phyloP scores from a whole-genome alignment of 2,797 vertebrate species.

The Falco columbarius region DNA sequence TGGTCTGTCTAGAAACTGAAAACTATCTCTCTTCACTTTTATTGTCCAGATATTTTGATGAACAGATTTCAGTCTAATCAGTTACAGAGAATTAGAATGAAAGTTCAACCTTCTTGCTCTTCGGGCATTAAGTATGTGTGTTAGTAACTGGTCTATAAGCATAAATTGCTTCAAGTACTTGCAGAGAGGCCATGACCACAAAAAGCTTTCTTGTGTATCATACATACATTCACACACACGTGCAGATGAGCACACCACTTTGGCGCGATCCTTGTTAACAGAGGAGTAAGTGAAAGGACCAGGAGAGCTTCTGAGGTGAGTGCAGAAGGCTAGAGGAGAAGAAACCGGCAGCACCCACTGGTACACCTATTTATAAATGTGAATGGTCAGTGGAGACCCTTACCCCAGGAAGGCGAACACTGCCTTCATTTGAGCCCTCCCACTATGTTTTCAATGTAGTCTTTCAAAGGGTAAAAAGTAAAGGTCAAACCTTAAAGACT shows the following conservation, averaged over 20 bases:
- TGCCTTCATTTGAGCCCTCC: background rate
- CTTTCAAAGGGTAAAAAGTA: background rate
- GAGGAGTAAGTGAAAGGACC: background rate
- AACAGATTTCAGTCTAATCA: background rate
- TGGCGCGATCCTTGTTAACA: background rate
- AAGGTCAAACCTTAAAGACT: background rate
- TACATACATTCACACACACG: rapidly evolving
- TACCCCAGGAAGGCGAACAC: background rate
- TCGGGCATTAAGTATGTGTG: background rate
- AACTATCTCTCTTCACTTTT: background rate
- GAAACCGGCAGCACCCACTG: background rate
- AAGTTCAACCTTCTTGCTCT: background rate
- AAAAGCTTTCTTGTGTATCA: background rate
- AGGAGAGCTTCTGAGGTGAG: background rate
- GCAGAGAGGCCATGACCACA: background rate
- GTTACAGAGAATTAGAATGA: background rate
- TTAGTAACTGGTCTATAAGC: background rate
- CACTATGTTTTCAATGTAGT: background rate
- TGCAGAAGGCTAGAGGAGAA: background rate
- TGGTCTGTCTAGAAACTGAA: background rate
- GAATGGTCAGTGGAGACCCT: background rate
- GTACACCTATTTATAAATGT: background rate
- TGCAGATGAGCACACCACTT: rapidly evolving
- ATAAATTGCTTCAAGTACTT: background rate
- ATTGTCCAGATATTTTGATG: background rate